Conservation (phyloP, 2,113 vertebrate genomes). For the Nematolebias whitei region DNA sequence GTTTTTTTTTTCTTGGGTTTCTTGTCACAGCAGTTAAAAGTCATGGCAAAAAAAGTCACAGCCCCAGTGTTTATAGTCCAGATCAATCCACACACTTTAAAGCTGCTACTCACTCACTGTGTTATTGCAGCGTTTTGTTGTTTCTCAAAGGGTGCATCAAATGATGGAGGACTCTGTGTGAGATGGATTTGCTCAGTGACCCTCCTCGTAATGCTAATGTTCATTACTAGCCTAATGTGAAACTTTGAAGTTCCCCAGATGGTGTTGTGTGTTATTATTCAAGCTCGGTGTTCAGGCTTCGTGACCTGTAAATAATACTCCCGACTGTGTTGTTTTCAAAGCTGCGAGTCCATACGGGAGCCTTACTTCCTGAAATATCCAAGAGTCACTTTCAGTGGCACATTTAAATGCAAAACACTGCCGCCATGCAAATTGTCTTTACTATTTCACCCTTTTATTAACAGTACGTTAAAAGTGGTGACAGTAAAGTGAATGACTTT, state of each 20-base stretch:
- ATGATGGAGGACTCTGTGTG: conserved; percentile 41
- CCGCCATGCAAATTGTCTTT: conserved; percentile 23
- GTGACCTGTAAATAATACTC: conserved; percentile 80
- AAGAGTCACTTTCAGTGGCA: conserved; percentile 24
- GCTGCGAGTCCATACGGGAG: conserved; percentile 75
- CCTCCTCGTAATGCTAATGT: conserved; percentile 70
- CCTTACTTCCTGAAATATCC: conserved; percentile 54
- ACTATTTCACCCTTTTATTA: conserved; percentile 26
- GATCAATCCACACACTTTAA: conserved; percentile 45
- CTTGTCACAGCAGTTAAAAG: conserved; percentile 29
- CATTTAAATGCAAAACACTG: conserved; percentile 20
- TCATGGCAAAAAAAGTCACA: conserved; percentile 24
- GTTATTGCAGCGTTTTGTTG: conserved; percentile 57
- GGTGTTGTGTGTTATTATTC: conserved; percentile 78
- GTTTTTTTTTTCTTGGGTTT: conserved; percentile 23
- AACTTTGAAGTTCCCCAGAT: conserved; percentile 83
- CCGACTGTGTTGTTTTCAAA: conserved; percentile 74
- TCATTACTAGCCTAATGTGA: conserved; percentile 78
- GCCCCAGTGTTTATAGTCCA: conserved; percentile 35
- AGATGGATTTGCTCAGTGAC: conserved; percentile 72
- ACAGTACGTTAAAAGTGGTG: conserved; percentile 13
- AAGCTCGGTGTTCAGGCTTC: conserved; percentile 75
- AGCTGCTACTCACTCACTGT: conserved; percentile 35
- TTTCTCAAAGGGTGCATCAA: conserved; percentile 40
- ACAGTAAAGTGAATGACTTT: conserved; percentile 26